These are phyloP conservation scores for Lindbergichthys nudifrons DNA, from an alignment of 2,797 vertebrate genomes.

Conservation along the genomic window DNA sequence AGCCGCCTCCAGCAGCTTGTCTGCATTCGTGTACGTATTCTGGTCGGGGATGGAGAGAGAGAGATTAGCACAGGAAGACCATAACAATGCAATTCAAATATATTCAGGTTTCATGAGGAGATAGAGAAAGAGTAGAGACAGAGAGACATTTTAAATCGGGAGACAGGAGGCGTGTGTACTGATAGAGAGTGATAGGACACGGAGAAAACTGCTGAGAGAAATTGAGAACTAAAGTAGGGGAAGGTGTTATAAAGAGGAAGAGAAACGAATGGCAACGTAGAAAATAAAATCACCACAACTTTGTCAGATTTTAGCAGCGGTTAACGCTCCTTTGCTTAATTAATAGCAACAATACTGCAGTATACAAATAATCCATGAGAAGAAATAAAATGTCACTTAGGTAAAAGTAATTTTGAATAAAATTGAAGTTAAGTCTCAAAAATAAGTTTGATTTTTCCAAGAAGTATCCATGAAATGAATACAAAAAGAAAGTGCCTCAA, in stretches of 20 bases:
- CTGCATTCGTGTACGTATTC: constrained; percentile 99
- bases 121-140: neutral
- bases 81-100: neutral
- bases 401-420: no score
- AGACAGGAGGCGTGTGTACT: constrained; percentile 9
- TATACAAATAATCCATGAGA: no score
- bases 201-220: constrained; percentile 10
- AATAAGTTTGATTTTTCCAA: no score
- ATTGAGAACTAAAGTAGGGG: constrained; percentile 22
- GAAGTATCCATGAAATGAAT: neutral
- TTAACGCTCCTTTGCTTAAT: no score
- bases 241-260: constrained; percentile 20
- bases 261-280: constrained; percentile 10
- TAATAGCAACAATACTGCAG: no score
- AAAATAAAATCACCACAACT: neutral
- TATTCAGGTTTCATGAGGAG: neutral
- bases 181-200: constrained; percentile 19
- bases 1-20: constrained; percentile 96
- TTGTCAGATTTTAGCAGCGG: neutral
- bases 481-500: neutral
- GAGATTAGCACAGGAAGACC: constrained; percentile 21
- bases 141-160: constrained; percentile 39
- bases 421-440: no score
- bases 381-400: no score
- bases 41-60: constrained; percentile 51